These are phyloP conservation scores for Lepus timidus DNA, from an alignment of 2,113 vertebrate genomes.

Conservation along the genomic window DNA sequence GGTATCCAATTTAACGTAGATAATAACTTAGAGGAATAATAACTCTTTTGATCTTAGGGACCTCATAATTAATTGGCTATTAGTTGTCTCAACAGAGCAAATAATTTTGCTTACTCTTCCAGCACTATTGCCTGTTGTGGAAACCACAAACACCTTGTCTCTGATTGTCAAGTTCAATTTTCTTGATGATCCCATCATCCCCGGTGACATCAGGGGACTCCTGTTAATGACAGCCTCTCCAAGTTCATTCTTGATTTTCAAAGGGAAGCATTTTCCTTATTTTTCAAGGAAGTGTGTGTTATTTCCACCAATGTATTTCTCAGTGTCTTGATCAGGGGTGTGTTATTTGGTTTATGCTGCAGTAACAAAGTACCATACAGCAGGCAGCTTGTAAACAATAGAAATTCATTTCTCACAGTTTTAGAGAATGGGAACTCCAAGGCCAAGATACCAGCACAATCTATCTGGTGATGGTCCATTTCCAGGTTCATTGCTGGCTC, in stretches of 20 bases:
- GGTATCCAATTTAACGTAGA: not conserved
- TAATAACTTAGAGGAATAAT: not conserved
- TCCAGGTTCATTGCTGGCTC: not conserved
- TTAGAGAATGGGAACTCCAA: not conserved
- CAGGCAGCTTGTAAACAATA: not conserved
- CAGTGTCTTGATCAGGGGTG: not conserved
- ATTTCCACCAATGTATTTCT: not conserved
- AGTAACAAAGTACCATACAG: not conserved
- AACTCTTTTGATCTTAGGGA: not conserved
- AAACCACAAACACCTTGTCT: not conserved
- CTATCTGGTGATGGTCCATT: not conserved
- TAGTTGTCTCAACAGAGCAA: not conserved
- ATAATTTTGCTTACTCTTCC: not conserved
- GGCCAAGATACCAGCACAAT: not conserved
- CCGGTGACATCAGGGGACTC: not conserved
- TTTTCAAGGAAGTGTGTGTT: not conserved
- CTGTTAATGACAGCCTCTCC: not conserved
- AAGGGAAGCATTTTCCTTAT: not conserved
- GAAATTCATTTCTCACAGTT: not conserved
- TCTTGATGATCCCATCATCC: not conserved
- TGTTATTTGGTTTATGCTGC: not conserved
- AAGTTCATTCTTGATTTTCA: not conserved
- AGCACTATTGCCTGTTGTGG: not conserved
- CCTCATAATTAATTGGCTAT: not conserved
- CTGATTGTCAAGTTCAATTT: not conserved